phyloP scores from a whole-genome alignment of 2,113 vertebrate species.

The Zapus hudsonius region DNA sequence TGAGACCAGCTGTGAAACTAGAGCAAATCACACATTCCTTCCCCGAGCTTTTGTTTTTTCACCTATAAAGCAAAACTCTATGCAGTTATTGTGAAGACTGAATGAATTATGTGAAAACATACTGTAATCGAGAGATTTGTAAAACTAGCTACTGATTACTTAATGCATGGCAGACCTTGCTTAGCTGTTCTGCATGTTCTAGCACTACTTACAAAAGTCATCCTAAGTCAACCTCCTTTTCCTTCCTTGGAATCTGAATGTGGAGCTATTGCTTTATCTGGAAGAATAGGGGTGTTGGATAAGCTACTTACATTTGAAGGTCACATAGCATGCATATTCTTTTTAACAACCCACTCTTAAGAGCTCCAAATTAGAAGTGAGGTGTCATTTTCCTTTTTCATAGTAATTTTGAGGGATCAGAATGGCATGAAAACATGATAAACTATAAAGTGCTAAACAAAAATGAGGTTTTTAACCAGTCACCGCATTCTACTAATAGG shows the following conservation, averaged over 20 bases:
- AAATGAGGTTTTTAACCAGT: neutral
- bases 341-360: too few species aligned
- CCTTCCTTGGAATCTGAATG: constrained; percentile 44
- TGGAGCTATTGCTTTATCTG: neutral
- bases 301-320: constrained; percentile 2
- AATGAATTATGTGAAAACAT: constrained; percentile 6
- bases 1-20: neutral
- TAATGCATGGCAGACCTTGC: neutral
- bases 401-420: constrained; percentile 16
- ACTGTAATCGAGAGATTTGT: neutral
- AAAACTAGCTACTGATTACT: neutral
- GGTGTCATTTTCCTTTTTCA: constrained; percentile 1
- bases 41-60: neutral
- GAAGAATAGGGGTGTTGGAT: neutral
- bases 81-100: neutral
- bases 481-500: neutral
- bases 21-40: neutral
- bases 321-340: neutral
- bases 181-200: neutral
- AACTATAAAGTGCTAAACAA: constrained; percentile 8
- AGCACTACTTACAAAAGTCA: neutral
- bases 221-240: neutral
- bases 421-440: neutral
- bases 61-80: constrained; percentile 4
- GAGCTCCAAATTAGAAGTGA: neutral